Conservation (phyloP, 2,888 invertebrate genomes). For the Tenthredo amoena region DNA sequence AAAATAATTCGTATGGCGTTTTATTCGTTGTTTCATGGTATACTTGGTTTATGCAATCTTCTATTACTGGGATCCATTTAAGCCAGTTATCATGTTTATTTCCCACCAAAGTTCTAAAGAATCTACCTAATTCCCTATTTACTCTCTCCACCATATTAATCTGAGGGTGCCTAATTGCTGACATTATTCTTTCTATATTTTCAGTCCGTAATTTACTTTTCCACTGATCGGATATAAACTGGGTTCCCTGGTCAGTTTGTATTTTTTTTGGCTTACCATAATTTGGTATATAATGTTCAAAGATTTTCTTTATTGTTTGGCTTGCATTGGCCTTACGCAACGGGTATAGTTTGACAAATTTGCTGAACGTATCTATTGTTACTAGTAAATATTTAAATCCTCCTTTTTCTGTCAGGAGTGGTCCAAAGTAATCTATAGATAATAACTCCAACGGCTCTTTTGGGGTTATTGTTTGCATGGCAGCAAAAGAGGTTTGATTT, state of each 20-base stretch:
- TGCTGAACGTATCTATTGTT: background rate
- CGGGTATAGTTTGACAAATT: background rate
- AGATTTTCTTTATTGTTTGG: background rate
- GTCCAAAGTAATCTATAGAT: background rate
- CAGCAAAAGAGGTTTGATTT: background rate
- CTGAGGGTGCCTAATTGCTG: background rate
- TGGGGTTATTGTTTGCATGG: background rate
- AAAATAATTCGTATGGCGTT: background rate
- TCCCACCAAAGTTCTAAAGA: background rate
- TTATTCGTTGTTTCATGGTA: background rate
- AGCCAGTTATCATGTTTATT: background rate
- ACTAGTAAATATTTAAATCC: background rate
- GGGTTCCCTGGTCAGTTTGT: background rate
- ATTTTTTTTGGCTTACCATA: background rate
- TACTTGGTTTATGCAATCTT: background rate
- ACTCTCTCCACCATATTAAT: background rate
- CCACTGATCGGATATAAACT: background rate
- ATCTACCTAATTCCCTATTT: background rate
- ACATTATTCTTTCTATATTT: conserved; percentile 4
- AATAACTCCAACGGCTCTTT: background rate
- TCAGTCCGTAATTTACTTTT: background rate
- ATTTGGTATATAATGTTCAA: background rate
- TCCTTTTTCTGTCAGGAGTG: background rate
- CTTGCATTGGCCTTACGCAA: background rate
- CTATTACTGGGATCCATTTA: background rate